These are phyloP conservation scores for Zoroaster sp. DNA, from an alignment of 53 echinoderm and acorn worm genomes.

Conservation along the genomic window DNA sequence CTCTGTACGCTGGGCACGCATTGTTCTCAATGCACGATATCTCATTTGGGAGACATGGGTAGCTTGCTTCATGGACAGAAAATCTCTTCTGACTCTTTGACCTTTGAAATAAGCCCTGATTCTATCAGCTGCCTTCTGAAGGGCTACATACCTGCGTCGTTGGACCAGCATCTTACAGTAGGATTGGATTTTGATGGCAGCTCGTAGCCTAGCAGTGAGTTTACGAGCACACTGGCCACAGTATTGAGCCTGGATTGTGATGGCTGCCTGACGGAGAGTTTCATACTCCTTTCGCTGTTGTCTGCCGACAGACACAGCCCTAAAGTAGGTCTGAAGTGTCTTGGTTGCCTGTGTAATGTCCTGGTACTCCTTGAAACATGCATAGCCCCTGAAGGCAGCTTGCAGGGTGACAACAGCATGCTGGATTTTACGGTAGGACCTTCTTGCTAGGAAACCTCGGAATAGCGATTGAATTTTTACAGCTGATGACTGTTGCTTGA, in stretches of 20 bases:
- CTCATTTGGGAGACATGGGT: constrained; percentile 60
- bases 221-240: constrained; percentile 42
- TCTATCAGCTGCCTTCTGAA: constrained; percentile 51
- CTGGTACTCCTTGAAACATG: not conserved
- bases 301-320: not conserved
- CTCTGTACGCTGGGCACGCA: not conserved
- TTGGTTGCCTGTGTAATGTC: not conserved
- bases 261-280: constrained; percentile 48
- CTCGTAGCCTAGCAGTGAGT: constrained; percentile 22
- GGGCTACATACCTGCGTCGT: constrained; percentile 40
- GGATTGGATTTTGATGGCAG: constrained; percentile 77
- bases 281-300: constrained; percentile 19
- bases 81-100: constrained; percentile 43
- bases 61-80: constrained; percentile 35
- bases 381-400: constrained; percentile 42
- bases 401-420: constrained; percentile 65
- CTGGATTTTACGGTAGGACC: not conserved
- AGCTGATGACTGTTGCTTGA: not conserved
- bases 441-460: not conserved
- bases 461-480: not conserved
- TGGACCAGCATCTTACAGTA: constrained; percentile 65
- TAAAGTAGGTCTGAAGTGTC: not conserved
- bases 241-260: constrained; percentile 56
- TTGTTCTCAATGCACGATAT: constrained; percentile 42
- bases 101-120: constrained; percentile 68